phyloP scores from a whole-genome alignment of 2,113 vertebrate species.

The Asarcornis scutulata region DNA sequence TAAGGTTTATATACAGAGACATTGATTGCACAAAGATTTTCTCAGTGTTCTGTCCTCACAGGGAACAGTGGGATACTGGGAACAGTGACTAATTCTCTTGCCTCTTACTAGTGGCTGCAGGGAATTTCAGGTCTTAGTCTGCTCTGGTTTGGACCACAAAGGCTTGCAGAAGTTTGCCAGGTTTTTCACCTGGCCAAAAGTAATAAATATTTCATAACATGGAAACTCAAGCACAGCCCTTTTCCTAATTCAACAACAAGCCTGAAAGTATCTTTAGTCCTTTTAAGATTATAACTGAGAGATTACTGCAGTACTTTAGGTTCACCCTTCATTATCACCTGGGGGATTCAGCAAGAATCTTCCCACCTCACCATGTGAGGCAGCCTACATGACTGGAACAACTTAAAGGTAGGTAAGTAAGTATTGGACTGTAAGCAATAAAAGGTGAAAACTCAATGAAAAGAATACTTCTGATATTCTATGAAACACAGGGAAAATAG shows the following conservation, averaged over 20 bases:
- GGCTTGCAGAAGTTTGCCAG: too few relatives aligned
- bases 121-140: too few relatives aligned
- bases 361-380: background rate
- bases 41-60: background rate
- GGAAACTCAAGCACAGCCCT: background rate
- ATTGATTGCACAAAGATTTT: background rate
- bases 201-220: background rate
- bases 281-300: background rate
- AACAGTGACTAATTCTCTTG: too few relatives aligned
- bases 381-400: background rate
- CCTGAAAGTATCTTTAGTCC: background rate
- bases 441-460: background rate
- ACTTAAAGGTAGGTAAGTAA: background rate
- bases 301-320: background rate
- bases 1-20: too few relatives aligned
- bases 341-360: background rate
- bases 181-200: background rate
- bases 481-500: background rate
- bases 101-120: too few relatives aligned
- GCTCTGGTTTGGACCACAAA: too few relatives aligned
- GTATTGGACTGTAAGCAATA: background rate
- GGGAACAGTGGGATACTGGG: too few relatives aligned
- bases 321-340: background rate
- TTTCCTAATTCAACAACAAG: background rate
- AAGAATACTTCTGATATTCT: background rate